Percentiles rank a stretch among this genome's conserved stretches.
Conservation (phyloP, 2,888 invertebrate species). For the Drosophila anomalata region DNA sequence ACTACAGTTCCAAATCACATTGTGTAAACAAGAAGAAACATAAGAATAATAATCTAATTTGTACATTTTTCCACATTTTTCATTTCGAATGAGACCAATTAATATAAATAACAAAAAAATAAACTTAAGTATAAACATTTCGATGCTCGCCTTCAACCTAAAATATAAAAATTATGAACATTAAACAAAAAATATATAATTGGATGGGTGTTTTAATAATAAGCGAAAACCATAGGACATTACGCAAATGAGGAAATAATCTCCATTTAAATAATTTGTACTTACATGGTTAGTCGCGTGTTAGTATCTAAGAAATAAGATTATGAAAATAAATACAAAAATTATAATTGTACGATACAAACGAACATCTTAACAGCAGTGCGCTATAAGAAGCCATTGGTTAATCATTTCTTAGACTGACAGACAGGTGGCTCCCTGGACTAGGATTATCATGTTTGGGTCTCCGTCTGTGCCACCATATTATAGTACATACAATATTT, state of each 20-base stretch:
- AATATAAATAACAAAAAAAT: constrained; percentile 42
- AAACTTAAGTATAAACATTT: constrained; percentile 59
- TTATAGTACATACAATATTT: constrained; percentile 11
- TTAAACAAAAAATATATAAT: constrained; percentile 18
- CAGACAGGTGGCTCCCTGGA: constrained; percentile 13
- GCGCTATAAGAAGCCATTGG: constrained; percentile 40
- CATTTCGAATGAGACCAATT: constrained; percentile 68
- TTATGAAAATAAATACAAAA: constrained; percentile 58
- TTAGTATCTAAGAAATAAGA: constrained; percentile 74
- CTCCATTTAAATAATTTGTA: constrained; percentile 54
- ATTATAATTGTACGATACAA: constrained; percentile 35
- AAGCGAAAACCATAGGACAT: constrained; percentile 7
- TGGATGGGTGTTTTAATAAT: neutral
- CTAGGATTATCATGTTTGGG: constrained; percentile 18
- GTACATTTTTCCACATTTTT: constrained; percentile 55
- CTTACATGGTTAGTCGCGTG: constrained; percentile 78
- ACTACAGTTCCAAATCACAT: constrained; percentile 67
- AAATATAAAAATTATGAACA: constrained; percentile 32
- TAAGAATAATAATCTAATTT: constrained; percentile 56
- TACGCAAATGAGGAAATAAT: constrained; percentile 21
- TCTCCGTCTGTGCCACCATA: constrained; percentile 23
- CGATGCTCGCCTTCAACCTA: constrained; percentile 53
- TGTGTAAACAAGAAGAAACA: constrained; percentile 43
- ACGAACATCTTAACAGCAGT: constrained; percentile 34
- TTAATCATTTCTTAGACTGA: constrained; percentile 11